phyloP scores from a whole-genome alignment of 2,113 vertebrate species.

The Chamaea fasciata region DNA sequence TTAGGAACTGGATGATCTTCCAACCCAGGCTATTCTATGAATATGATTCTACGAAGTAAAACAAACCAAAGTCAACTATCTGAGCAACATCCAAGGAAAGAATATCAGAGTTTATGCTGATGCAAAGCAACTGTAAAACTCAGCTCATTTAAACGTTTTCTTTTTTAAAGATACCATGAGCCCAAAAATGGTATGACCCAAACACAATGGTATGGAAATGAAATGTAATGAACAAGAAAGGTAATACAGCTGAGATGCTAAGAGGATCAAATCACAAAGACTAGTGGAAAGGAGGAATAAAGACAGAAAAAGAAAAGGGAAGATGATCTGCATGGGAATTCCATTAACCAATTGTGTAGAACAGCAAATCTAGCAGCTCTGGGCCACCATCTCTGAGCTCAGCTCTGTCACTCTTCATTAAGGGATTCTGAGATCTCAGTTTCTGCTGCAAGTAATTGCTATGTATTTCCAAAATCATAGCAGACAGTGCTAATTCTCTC shows the following conservation, averaged over 20 bases:
- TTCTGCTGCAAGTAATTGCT: neutral
- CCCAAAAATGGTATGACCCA: neutral
- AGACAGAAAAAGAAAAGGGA: neutral
- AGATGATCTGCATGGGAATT: neutral
- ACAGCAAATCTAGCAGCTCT: neutral
- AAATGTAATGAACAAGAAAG: neutral
- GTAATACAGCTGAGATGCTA: neutral
- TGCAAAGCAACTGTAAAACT: neutral
- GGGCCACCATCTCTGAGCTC: neutral
- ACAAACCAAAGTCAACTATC: neutral
- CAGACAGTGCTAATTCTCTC: neutral
- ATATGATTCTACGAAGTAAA: neutral
- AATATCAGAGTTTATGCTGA: neutral
- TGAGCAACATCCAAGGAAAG: neutral
- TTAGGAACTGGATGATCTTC: neutral
- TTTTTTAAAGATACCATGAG: neutral
- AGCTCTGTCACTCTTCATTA: neutral
- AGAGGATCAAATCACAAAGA: neutral
- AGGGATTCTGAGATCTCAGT: neutral
- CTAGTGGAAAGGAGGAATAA: neutral
- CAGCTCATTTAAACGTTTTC: neutral
- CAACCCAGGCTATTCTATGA: neutral
- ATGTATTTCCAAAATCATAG: neutral
- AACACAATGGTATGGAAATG: neutral
- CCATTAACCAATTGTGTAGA: neutral